Percentiles rank a stretch among this genome's conserved stretches.
phyloP scores from a whole-genome alignment of 2,113 vertebrate species.

The Phoxinus phoxinus region DNA sequence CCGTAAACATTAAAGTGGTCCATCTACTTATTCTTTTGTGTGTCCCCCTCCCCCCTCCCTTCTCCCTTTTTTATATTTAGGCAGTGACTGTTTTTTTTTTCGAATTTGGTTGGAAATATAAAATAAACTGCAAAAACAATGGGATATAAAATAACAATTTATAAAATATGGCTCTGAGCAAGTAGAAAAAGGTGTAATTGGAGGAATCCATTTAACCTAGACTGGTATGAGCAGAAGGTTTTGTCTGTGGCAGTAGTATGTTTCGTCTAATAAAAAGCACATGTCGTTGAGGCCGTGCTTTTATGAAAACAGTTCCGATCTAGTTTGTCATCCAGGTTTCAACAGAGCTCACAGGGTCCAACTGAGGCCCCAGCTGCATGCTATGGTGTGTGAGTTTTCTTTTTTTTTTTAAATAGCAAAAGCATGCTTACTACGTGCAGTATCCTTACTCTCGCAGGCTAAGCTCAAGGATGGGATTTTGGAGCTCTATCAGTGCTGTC shows the following conservation, averaged over 20 bases:
- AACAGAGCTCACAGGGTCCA: constrained; percentile 35
- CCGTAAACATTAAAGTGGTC: constrained; percentile 78
- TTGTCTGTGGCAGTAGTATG: constrained; percentile 75
- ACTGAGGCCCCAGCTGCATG: constrained; percentile 27
- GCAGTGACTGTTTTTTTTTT: constrained; percentile 75
- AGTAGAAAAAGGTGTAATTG: constrained; percentile 75
- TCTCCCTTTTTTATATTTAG: constrained; percentile 59
- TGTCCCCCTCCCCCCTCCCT: no score
- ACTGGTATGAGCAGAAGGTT: constrained; percentile 63
- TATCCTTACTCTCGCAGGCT: neutral
- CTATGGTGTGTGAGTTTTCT: neutral
- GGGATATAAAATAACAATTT: constrained; percentile 76
- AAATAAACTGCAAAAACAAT: constrained; percentile 62
- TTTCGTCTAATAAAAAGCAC: constrained; percentile 62
- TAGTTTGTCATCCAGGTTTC: constrained; percentile 36
- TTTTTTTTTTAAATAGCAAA: constrained; percentile 19
- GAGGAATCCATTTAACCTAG: constrained; percentile 64
- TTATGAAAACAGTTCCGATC: constrained; percentile 42
- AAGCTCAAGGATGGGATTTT: constrained; percentile 13
- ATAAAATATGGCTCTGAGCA: constrained; percentile 83
- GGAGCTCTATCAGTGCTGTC: constrained; percentile 16
- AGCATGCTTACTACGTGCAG: constrained; percentile 32
- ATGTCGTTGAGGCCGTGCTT: constrained; percentile 45
- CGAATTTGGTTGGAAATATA: constrained; percentile 66
- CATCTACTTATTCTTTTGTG: constrained; percentile 42